Evolutionary conservation across 2,888 invertebrate species (phyloP).

Genomic region (Caenorhabditis sinica): DNA sequence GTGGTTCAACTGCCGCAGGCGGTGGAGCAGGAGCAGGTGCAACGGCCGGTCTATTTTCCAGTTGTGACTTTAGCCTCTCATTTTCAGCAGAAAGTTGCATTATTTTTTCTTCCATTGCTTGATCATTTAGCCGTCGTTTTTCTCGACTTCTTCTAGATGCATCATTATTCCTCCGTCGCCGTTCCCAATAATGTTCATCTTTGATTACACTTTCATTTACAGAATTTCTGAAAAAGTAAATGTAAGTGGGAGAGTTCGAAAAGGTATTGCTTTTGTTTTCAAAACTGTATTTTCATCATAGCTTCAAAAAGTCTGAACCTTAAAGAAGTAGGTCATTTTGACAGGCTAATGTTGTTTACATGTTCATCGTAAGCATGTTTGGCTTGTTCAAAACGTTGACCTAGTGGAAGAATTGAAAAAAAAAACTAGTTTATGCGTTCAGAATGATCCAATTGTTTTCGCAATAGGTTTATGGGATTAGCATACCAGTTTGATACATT

Average conservation of each 20-base stretch:
- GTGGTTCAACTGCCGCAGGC: constrained; percentile 21
- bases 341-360: too few species aligned
- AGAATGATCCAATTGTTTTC: constrained; percentile 2
- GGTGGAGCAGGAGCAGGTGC: constrained; percentile 13
- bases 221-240: constrained; percentile 59
- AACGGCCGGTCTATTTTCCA: constrained; percentile 84
- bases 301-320: neutral
- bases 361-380: too few species aligned
- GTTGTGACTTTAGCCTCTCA: constrained; percentile 93
- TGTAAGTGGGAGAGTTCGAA: neutral
- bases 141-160: constrained; percentile 72
- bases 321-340: too few species aligned
- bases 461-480: neutral
- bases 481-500: neutral
- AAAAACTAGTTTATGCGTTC: neutral
- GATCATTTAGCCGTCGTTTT: constrained; percentile 94
- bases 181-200: constrained; percentile 87
- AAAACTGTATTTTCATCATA: neutral
- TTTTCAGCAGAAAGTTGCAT: constrained; percentile 96
- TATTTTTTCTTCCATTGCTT: constrained; percentile 94
- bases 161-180: constrained; percentile 72
- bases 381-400: too few species aligned
- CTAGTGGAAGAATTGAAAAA: neutral
- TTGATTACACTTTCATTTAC: constrained; percentile 72
- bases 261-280: neutral